These are phyloP conservation scores for Acanthis flammea DNA, from an alignment of 2,797 vertebrate species.

Conservation along the genomic window DNA sequence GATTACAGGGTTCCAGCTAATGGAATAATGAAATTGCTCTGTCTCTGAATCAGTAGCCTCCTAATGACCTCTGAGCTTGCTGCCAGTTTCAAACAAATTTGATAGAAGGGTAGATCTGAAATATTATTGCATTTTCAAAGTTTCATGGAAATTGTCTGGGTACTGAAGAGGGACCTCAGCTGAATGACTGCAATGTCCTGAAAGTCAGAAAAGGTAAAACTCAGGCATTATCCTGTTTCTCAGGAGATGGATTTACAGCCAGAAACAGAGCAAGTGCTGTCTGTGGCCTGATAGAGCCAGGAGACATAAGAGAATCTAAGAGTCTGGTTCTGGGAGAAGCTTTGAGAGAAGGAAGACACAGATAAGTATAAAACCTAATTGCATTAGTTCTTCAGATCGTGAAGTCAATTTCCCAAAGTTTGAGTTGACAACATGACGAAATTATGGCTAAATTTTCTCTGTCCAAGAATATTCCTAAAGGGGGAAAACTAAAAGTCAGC, in stretches of 20 bases:
- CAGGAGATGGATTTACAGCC: not conserved
- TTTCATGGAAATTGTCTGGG: not conserved
- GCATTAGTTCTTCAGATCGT: not conserved
- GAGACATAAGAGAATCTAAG: not conserved
- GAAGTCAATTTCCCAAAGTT: not conserved
- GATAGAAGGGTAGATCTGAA: conserved; percentile 7
- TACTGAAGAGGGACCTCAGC: not conserved
- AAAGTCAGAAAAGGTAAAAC: not conserved
- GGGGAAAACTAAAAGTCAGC: not conserved
- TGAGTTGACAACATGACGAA: not conserved
- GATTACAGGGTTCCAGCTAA: conserved; percentile 58
- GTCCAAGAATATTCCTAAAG: not conserved
- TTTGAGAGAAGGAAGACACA: not conserved
- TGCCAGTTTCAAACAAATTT: conserved; percentile 44
- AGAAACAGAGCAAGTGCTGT: not conserved
- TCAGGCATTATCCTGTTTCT: not conserved
- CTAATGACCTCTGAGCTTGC: conserved; percentile 43
- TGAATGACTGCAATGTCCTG: not conserved
- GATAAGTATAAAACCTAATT: not conserved
- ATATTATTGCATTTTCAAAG: conserved; percentile 22
- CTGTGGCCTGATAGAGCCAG: not conserved
- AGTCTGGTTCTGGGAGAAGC: not conserved
- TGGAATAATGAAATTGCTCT: conserved; percentile 57
- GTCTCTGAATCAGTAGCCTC: conserved; percentile 41
- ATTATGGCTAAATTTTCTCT: not conserved